Evolutionary conservation across 2,797 vertebrate genomes (phyloP), one percentile per base, ranked within the genome.

Genomic region (Chelmon rostratus): DNA sequence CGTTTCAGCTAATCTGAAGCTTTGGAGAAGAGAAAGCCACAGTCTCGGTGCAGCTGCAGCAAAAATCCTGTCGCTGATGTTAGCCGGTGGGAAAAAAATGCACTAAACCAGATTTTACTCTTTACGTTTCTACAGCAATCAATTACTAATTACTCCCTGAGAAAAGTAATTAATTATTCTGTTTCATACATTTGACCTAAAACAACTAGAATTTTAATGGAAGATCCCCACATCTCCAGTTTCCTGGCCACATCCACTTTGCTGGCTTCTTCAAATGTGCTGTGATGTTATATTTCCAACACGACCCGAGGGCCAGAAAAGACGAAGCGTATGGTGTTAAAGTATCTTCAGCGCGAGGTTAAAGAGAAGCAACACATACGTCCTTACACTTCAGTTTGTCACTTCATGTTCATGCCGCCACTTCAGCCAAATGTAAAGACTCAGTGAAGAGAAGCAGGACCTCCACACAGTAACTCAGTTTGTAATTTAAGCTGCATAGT

Each of bases 41-140:
- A 23, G 28, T 16, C 19, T 8, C 6, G 8, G 42, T 49, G 67
- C 68, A 72, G 71, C 67, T 78, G 77, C 64, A 53, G 52, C 38
- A 61, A 6, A 31, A 28, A 59, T 37, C 69, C 28, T n/a, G 52
- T 15, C 21, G 21, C 66, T 67, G 56, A 74, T n/a, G 64, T 53
- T 31, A 10, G 0, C 5, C 12, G 6, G 3, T 8, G 53, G 16
- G 35, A 40, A 25, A 19, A 33, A 47, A 31, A 5, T 2, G 4
- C 47, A 25, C 10, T 0, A 5, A 47, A 38, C 8, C n/a, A 28
- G 18, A 63, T 19, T 28, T 49, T 4, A 23, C 4, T 25, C 37
- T 54, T 8, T 47, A 13, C 28, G 1, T 42, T 44, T 15, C 35
- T 5, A 59, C 42, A 23, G 18, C 8, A 8, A 46, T 59, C 13